Evolutionary conservation across 1,140 invertebrate species (phyloP).

Genomic region (Drosophila tristis): DNA sequence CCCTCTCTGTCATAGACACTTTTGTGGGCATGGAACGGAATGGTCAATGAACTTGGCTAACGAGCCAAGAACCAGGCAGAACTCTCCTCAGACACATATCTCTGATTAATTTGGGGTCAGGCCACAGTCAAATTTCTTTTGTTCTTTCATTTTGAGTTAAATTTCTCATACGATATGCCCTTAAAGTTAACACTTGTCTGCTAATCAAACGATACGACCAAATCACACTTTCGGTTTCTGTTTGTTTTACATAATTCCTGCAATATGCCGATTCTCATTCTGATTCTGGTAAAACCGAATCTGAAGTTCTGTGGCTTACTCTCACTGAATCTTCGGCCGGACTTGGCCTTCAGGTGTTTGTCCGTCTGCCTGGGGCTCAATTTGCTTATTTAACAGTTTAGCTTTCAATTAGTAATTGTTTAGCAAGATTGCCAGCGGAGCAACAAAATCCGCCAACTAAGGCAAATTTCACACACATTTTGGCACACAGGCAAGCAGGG

Average conservation of each 20-base stretch:
- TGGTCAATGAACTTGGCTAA: conserved; percentile 66
- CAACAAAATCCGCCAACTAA: conserved; percentile 56
- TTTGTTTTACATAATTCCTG: conserved; percentile 44
- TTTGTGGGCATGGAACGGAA: conserved; percentile 5
- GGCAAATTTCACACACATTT: conserved; percentile 62
- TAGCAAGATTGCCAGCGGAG: conserved; percentile 59
- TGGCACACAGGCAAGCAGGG: conserved; percentile 29
- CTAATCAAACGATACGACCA: conserved; percentile 37
- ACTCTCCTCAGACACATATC: conserved; percentile 17
- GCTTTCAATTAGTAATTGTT: conserved; percentile 56
- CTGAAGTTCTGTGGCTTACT: conserved; percentile 23
- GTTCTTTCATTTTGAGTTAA: conserved; percentile 7
- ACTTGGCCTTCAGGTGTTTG: conserved; percentile 22
- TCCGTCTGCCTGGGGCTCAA: conserved; percentile 33
- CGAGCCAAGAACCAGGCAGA: not conserved
- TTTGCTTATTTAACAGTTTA: conserved; percentile 65
- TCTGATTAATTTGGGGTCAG: conserved; percentile 11
- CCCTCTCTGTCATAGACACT: not conserved
- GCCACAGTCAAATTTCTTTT: not conserved
- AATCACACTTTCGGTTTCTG: conserved; percentile 69
- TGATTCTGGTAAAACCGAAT: conserved; percentile 1
- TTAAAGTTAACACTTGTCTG: conserved; percentile 33
- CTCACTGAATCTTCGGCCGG: conserved; percentile 1
- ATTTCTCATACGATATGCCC: not conserved
- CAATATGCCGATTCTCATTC: not conserved